A percentile compares a stretch with the other conserved stretches of the same genome.
These are phyloP conservation scores for Leptinotarsa rubiginosa DNA, from an alignment of 2,888 invertebrate genomes.

Conservation along the genomic window DNA sequence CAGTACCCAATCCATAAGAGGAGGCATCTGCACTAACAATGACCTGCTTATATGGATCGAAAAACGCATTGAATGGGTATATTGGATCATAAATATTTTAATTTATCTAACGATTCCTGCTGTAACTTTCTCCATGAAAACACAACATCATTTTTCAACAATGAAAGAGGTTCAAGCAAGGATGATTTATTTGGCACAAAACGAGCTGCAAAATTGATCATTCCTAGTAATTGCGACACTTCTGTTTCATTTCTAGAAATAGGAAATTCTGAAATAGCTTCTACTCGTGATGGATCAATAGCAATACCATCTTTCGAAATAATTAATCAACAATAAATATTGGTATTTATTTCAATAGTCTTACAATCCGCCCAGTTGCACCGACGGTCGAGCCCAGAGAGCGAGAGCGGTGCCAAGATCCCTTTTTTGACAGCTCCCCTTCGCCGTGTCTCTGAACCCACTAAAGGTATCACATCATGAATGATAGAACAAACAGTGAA, in stretches of 20 bases:
- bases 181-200: slow-evolving; percentile 31
- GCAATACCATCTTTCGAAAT: too few species aligned
- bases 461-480: too few species aligned
- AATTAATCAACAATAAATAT: too few species aligned
- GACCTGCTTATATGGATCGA: slow-evolving; percentile 49
- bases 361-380: too few species aligned
- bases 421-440: too few species aligned
- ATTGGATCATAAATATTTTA: background rate
- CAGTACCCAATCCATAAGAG: slow-evolving; percentile 46
- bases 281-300: background rate
- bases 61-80: slow-evolving; percentile 41
- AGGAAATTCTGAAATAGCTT: slow-evolving; percentile 37
- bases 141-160: slow-evolving; percentile 29
- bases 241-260: slow-evolving; percentile 44
- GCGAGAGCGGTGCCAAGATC: too few species aligned
- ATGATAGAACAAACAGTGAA: too few species aligned
- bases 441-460: too few species aligned
- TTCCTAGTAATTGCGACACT: slow-evolving; percentile 37
- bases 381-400: too few species aligned
- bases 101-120: background rate
- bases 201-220: slow-evolving; percentile 26
- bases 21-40: slow-evolving; percentile 52
- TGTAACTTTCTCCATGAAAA: slow-evolving; percentile 11
- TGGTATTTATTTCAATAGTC: too few species aligned
- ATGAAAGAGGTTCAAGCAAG: slow-evolving; percentile 26